Base-by-base conservation (phyloP, 1,140 invertebrate genomes). In the Drosophila obscura region DNA sequence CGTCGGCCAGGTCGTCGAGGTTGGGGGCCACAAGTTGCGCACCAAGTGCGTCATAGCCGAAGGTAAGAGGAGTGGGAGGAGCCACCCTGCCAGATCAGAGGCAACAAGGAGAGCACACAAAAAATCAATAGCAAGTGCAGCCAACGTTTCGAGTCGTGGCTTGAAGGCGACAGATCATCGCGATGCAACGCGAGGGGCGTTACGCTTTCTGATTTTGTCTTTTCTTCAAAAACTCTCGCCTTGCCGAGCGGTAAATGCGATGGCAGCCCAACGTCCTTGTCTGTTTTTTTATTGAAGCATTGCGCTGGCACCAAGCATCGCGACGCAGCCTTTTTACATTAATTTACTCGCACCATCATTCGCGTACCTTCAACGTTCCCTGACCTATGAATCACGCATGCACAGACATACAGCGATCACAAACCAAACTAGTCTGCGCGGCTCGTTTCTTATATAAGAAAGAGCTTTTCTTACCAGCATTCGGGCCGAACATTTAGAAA, bases 11-110 rank as follows among this genome's bases (percentile, higher is more conserved):
- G 93, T 94, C 77, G 94, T 99, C 50, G 97, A 98, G 93, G 95
- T 99, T 77, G 96, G 95, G 75, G 96, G 95, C 91, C 95, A 97
- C 90, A 98, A 97, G 93, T 93, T 98, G 62, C 94, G 96, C 92
- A 96, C 98, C 50, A 97, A 96, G 92, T 95, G 95, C 93, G 95
- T 98, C 80, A 97, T 98, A 76, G 97, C 97, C 52, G 97, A 98
- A 96, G 97, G 98, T 98, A 69, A 57, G 51, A 11, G 2, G 5
- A 8, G 26, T 28, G 56, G 7, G 11, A 35, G 11, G 39, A 13
- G 35, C 24, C 48, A 26, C 16, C 26, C 8, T 31, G 53, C 24
- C 55, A 49, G 61, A 39, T 39, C 35, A 60, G 2, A 39, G 11
- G 16, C 19, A 45, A 8, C n/a, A 24, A 5, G 24, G 31, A n/a